Evolutionary conservation across 2,113 vertebrate genomes (phyloP).

Genomic region (human): GRCh38 chr22:44400001-44400500

Average conservation of each 20-base stretch:
- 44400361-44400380: accelerated
- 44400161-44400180: accelerated
- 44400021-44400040: accelerated
- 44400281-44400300: accelerated
- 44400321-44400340: accelerated
- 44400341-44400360: accelerated
- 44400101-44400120: accelerated
- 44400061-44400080: accelerated
- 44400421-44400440: accelerated
- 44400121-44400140: accelerated
- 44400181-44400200: no score
- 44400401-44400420: no score
- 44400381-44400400: not conserved
- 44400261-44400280: accelerated
- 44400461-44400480: not conserved
- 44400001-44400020: not conserved
- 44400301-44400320: no score
- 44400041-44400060: not conserved
- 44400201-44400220: not conserved
- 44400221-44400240: not conserved
- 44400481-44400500: accelerated
- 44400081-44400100: accelerated
- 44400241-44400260: not conserved
- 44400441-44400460: accelerated
- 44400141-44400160: not conserved